Evolutionary conservation across 1,140 invertebrate species (phyloP).

Genomic region (Heliconius hermathena): DNA sequence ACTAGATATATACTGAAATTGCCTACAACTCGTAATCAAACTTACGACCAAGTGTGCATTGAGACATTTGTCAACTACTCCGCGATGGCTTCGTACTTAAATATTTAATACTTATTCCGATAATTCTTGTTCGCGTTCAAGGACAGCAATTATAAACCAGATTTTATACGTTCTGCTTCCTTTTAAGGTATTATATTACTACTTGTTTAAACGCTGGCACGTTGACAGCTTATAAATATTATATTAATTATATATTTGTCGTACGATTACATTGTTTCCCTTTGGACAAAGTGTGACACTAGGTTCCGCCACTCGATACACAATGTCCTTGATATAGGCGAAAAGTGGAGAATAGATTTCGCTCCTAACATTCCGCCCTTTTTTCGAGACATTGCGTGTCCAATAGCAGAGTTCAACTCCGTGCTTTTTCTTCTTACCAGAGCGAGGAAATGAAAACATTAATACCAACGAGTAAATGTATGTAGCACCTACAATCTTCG

Average conservation of each 20-base stretch:
- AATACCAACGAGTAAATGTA: no score
- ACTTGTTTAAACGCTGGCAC: neutral
- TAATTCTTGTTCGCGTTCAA: conserved; percentile 18
- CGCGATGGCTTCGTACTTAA: neutral
- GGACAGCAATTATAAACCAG: conserved; percentile 20
- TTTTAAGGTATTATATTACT: neutral
- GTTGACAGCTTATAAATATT: neutral
- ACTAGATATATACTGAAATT: neutral
- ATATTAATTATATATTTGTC: neutral
- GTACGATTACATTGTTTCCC: neutral
- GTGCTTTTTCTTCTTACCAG: no score
- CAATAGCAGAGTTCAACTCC: no score
- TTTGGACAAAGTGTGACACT: neutral
- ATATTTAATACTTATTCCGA: neutral
- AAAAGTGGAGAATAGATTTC: no score
- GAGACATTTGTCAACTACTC: neutral
- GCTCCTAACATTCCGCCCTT: no score
- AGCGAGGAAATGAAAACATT: no score
- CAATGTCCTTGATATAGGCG: no score
- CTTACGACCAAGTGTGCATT: neutral
- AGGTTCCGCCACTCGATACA: neutral
- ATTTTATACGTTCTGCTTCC: neutral
- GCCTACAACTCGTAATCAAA: neutral
- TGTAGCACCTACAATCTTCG: no score
- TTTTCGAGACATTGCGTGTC: no score